phyloP scores from a whole-genome alignment of 1,140 invertebrate species.

The Papilio glaucus region DNA sequence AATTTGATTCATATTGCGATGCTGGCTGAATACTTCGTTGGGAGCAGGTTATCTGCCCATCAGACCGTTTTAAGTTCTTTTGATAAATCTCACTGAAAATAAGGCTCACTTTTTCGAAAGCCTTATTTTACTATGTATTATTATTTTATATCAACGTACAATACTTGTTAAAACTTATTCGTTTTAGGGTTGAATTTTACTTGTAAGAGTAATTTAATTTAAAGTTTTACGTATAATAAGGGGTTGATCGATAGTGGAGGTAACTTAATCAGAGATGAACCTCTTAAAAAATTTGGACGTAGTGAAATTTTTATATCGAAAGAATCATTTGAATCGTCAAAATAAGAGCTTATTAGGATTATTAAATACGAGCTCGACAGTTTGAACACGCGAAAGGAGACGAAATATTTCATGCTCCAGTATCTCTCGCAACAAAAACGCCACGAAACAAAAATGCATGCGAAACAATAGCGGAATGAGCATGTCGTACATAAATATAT shows the following conservation, averaged over 20 bases:
- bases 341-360: constrained; percentile 5
- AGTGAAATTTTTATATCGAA: too few species aligned
- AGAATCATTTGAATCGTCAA: not conserved
- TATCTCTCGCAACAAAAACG: not conserved
- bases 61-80: constrained; percentile 45
- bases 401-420: constrained; percentile 7
- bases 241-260: too few species aligned
- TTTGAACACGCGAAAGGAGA: not conserved
- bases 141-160: too few species aligned
- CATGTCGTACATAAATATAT: constrained; percentile 42
- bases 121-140: too few species aligned
- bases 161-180: too few species aligned
- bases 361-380: not conserved
- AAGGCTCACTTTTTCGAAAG: not conserved
- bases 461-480: constrained; percentile 30
- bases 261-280: too few species aligned
- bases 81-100: not conserved
- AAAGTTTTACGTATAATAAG: too few species aligned
- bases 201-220: too few species aligned
- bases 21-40: constrained; percentile 46
- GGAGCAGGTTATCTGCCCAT: constrained; percentile 47
- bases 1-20: constrained; percentile 15
- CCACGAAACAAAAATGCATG: constrained; percentile 27
- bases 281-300: too few species aligned
- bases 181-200: too few species aligned